Percentiles rank a stretch among this genome's conserved stretches.
phyloP scores from a whole-genome alignment of 2,797 vertebrate species.

The Liparis tanakae region DNA sequence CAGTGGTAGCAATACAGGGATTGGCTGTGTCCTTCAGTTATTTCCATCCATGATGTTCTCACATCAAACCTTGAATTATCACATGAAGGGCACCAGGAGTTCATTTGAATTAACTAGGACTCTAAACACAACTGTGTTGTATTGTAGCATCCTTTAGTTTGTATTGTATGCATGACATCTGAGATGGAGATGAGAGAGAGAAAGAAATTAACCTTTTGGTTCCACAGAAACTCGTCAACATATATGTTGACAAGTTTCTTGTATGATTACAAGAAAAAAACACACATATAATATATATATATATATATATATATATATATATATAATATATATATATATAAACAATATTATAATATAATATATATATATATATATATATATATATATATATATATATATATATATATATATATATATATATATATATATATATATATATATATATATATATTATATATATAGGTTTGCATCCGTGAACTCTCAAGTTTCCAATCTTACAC shows the following conservation, averaged over 20 bases:
- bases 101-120: not conserved
- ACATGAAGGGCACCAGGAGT: not conserved
- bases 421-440: not conserved
- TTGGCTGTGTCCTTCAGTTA: conserved; percentile 16
- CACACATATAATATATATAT: not conserved
- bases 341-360: not conserved
- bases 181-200: not conserved
- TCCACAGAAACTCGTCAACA: not conserved
- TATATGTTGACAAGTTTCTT: not conserved
- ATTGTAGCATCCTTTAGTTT: not conserved
- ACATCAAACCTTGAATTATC: conserved; percentile 12
- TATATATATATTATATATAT: not conserved
- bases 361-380: not conserved
- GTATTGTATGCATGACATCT: not conserved
- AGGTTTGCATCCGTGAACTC: not conserved
- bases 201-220: not conserved
- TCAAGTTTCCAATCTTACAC: not conserved
- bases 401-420: not conserved
- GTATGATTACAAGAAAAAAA: too few species aligned
- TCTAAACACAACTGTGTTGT: not conserved
- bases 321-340: not conserved
- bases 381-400: not conserved
- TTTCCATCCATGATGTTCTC: conserved; percentile 3
- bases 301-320: not conserved
- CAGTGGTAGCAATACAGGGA: conserved; percentile 31